Conservation (phyloP, 2,113 vertebrate species). For the Craseonycteris thonglongyai region DNA sequence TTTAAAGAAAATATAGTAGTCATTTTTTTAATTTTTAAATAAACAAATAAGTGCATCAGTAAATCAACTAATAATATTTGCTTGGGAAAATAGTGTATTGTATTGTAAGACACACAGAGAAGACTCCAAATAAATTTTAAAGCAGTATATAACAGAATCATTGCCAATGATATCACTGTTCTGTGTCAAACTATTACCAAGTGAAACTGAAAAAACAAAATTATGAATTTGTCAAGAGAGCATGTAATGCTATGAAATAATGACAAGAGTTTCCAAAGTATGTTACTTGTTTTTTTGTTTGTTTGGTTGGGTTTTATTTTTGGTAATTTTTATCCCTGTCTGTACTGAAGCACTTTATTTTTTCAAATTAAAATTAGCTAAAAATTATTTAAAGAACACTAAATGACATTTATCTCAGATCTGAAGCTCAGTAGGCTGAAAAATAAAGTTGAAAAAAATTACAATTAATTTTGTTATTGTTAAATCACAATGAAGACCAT, state of each 20-base stretch:
- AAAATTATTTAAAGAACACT: conserved; percentile 53
- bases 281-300: conserved; percentile 59
- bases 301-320: conserved; percentile 60
- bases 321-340: conserved; percentile 11
- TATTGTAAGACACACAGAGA: conserved; percentile 13
- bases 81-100: conserved; percentile 21
- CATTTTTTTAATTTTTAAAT: neutral
- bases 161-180: conserved; percentile 47
- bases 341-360: conserved; percentile 45
- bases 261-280: conserved; percentile 44
- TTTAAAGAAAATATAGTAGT: neutral
- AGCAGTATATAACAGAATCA: conserved; percentile 1
- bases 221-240: conserved; percentile 58
- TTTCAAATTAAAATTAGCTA: conserved; percentile 51
- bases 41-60: neutral
- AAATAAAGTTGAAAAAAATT: conserved; percentile 20
- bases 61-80: conserved; percentile 38
- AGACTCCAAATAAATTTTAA: neutral
- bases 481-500: neutral
- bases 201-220: conserved; percentile 53
- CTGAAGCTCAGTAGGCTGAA: conserved; percentile 36
- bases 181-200: conserved; percentile 45
- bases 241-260: conserved; percentile 57
- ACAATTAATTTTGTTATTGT: conserved; percentile 22
- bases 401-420: conserved; percentile 27